These are phyloP conservation scores for Macropodus opercularis DNA, from an alignment of 2,797 vertebrate species.

Conservation along the genomic window DNA sequence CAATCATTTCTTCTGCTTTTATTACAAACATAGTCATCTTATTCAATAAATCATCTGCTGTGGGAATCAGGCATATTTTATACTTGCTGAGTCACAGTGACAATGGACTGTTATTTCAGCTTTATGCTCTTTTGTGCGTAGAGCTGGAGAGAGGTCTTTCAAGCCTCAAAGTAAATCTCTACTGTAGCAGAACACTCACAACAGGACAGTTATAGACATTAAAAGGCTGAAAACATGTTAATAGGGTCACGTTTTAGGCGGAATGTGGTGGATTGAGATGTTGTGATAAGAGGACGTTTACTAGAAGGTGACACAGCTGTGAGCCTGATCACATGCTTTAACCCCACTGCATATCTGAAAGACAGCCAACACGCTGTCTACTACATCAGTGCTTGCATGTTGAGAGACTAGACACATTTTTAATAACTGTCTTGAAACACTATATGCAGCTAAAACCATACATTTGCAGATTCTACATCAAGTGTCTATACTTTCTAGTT, in stretches of 20 bases:
- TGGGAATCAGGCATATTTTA: constrained; percentile 74
- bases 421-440: constrained; percentile 21
- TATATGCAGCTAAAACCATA: constrained; percentile 24
- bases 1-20: constrained; percentile 77
- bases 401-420: constrained; percentile 29
- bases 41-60: constrained; percentile 70
- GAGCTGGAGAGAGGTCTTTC: constrained; percentile 3
- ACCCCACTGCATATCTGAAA: constrained; percentile 7
- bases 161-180: constrained; percentile 28
- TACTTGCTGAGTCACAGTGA: constrained; percentile 63
- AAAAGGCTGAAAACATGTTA: constrained; percentile 1
- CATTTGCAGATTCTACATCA: constrained; percentile 39
- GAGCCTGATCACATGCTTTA: neutral
- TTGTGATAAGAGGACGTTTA: constrained; percentile 1
- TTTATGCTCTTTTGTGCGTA: constrained; percentile 31
- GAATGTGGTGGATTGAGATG: neutral
- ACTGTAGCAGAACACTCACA: constrained; percentile 7
- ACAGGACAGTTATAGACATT: neutral
- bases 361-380: neutral
- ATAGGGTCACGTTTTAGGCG: neutral
- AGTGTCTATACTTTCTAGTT: too few species aligned
- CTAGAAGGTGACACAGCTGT: neutral
- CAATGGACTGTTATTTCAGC: constrained; percentile 69
- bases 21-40: constrained; percentile 69
- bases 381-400: constrained; percentile 5